Evolutionary conservation across 2,113 vertebrate genomes (phyloP).

Genomic region (Malurus elegans): DNA sequence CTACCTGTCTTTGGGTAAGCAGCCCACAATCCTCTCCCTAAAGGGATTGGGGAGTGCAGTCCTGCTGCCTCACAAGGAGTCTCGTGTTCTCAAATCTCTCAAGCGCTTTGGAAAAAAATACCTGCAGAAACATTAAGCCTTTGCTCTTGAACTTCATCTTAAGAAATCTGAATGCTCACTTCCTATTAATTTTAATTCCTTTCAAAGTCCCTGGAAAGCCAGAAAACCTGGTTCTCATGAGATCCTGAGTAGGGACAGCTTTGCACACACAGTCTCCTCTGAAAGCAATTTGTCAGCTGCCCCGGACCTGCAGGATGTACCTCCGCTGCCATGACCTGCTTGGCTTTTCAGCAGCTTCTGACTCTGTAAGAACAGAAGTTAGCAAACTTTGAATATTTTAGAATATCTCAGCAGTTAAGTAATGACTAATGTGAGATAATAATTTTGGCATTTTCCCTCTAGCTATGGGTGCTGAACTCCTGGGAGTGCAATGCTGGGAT

Average conservation of each 20-base stretch:
- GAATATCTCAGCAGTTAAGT: neutral
- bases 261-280: neutral
- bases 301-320: neutral
- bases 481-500: rapidly evolving
- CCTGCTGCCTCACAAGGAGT: neutral
- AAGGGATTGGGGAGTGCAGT: neutral
- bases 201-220: neutral
- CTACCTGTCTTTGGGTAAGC: neutral
- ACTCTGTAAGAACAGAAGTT: neutral
- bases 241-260: neutral
- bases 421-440: neutral
- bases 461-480: neutral
- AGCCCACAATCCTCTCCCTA: neutral
- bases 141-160: neutral
- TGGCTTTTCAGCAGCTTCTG: neutral
- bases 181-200: neutral
- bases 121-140: neutral
- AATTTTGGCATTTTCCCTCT: neutral
- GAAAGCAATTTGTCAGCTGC: neutral
- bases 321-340: neutral
- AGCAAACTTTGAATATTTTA: neutral
- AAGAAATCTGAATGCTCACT: neutral
- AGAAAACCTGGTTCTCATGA: neutral
- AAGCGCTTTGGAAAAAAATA: neutral
- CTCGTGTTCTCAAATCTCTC: neutral